Evolutionary conservation across 2,113 vertebrate species (phyloP).

Genomic region (Polypterus bichir): DNA sequence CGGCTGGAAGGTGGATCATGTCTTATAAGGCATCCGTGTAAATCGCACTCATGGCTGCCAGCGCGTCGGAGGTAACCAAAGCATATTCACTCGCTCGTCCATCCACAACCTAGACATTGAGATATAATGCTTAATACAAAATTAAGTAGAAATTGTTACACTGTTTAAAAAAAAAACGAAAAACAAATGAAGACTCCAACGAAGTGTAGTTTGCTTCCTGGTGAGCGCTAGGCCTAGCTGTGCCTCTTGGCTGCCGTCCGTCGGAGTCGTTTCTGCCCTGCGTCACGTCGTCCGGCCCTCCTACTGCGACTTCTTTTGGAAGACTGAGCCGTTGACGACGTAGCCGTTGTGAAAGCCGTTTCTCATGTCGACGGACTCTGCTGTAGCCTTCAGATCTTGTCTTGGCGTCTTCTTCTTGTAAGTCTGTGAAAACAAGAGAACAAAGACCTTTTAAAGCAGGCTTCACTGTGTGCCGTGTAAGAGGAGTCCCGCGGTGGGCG

Average conservation of each 20-base stretch:
- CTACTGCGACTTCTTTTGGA: slow-evolving; percentile 55
- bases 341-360: slow-evolving; percentile 58
- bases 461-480: not conserved
- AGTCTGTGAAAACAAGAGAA: slow-evolving; percentile 38
- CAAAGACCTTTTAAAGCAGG: not conserved
- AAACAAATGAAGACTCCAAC: not conserved
- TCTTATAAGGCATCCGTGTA: too few relatives aligned
- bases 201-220: too few relatives aligned
- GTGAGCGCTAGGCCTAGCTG: too few relatives aligned
- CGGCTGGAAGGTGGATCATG: too few relatives aligned
- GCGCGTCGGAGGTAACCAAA: too few relatives aligned
- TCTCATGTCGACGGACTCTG: slow-evolving; percentile 36
- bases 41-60: too few relatives aligned
- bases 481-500: too few relatives aligned
- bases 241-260: too few relatives aligned
- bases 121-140: slow-evolving; percentile 18
- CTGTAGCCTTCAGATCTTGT: slow-evolving; percentile 25
- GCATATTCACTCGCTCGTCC: too few relatives aligned
- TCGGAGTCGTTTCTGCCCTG: too few relatives aligned
- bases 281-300: not conserved
- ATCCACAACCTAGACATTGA: not conserved
- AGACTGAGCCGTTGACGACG: slow-evolving; percentile 43
- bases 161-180: slow-evolving; percentile 17
- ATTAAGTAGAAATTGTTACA: slow-evolving; percentile 16
- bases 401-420: slow-evolving; percentile 50